These are phyloP conservation scores for Diorhabda elongata DNA, from an alignment of 1,140 invertebrate species.

Conservation along the genomic window DNA sequence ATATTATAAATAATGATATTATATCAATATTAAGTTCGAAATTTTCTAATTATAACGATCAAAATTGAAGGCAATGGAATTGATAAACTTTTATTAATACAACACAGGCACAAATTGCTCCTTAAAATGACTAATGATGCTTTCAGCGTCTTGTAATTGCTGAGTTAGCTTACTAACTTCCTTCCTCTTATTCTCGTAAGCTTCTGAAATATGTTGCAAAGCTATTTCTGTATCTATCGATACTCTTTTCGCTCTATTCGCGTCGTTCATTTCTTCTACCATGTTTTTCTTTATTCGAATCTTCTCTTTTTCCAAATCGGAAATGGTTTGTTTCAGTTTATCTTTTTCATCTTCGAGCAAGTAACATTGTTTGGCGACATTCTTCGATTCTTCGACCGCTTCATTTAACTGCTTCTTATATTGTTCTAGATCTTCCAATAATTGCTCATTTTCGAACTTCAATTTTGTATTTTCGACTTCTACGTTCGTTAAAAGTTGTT, in stretches of 20 bases:
- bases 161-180: conserved; percentile 19
- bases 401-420: conserved; percentile 20
- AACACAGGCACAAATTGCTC: conserved; percentile 19
- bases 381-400: conserved; percentile 16
- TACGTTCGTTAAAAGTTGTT: conserved; percentile 25
- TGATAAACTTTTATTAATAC: conserved; percentile 8
- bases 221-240: conserved; percentile 29
- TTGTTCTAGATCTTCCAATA: conserved; percentile 22
- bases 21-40: no score
- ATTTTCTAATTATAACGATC: no score
- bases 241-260: conserved; percentile 29
- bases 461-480: conserved; percentile 32
- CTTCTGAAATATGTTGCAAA: conserved; percentile 31
- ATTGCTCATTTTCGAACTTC: conserved; percentile 27
- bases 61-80: not conserved
- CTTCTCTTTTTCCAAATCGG: conserved; percentile 29
- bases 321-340: conserved; percentile 24
- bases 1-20: no score
- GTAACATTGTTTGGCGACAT: conserved; percentile 17
- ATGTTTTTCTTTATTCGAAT: conserved; percentile 29
- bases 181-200: conserved; percentile 29
- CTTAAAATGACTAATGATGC: conserved; percentile 24
- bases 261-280: conserved; percentile 31
- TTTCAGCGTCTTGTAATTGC: conserved; percentile 27
- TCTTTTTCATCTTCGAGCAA: conserved; percentile 25